Percentiles rank a stretch among this genome's conserved stretches.
Evolutionary conservation across 2,888 invertebrate genomes (phyloP).

Genomic region (Cataglyphis altisquamis): DNA sequence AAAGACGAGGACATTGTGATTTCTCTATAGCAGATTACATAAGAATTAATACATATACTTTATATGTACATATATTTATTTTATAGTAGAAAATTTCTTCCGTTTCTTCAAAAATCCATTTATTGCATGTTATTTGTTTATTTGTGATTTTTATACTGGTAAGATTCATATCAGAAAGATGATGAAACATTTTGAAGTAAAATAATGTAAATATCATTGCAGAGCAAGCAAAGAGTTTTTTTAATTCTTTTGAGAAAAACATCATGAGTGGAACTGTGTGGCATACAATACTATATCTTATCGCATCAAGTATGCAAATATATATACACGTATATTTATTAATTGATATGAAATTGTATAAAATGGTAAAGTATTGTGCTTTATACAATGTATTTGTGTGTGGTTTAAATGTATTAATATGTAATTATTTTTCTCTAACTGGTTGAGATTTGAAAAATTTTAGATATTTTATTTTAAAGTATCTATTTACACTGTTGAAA

Average conservation of each 20-base stretch:
- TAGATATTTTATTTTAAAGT: neutral
- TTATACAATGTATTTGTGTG: neutral
- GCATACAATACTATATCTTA: neutral
- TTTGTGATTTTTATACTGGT: constrained; percentile 11
- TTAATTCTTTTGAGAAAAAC: constrained; percentile 1
- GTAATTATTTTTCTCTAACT: neutral
- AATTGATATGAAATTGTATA: neutral
- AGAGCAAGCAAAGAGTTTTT: constrained; percentile 51
- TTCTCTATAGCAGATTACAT: constrained; percentile 5
- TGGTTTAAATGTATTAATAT: neutral
- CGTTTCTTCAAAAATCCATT: constrained; percentile 2
- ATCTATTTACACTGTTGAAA: neutral
- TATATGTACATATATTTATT: neutral
- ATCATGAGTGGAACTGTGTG: neutral
- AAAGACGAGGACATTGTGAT: constrained; percentile 23
- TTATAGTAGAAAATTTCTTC: constrained; percentile 17
- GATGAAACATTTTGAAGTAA: constrained; percentile 41
- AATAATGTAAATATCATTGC: constrained; percentile 42
- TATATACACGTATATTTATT: constrained; percentile 14
- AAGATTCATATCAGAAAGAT: constrained; percentile 61
- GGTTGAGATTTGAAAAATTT: neutral
- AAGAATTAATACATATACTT: constrained; percentile 13
- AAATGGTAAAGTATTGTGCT: neutral
- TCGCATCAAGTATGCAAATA: neutral
- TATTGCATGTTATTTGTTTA: constrained; percentile 22